Percentiles rank a stretch among this genome's conserved stretches.
Conservation (phyloP, 2,113 vertebrate species). For the Arvicanthis niloticus region DNA sequence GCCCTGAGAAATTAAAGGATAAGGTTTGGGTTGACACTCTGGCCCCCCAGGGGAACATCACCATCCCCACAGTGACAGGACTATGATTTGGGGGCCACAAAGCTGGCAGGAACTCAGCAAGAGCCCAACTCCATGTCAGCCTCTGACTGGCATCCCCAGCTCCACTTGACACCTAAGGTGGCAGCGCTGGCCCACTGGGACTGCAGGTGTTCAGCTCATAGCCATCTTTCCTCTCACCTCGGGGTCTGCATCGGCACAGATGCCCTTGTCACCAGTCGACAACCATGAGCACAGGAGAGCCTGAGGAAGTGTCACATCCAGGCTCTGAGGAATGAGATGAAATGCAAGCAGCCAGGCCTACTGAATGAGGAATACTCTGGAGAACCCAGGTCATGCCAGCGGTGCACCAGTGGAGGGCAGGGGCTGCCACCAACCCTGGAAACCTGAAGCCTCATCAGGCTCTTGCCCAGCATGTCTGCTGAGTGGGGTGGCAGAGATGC, state of each 20-base stretch:
- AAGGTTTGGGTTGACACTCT: not conserved
- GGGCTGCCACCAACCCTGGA: fast-evolving
- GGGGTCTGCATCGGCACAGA: not conserved
- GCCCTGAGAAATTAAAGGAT: not conserved
- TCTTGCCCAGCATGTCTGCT: fast-evolving
- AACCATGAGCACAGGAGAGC: not conserved
- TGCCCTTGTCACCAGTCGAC: not conserved
- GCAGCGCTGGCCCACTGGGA: not conserved
- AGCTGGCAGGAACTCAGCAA: not conserved
- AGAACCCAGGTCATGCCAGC: not conserved
- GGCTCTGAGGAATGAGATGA: not conserved
- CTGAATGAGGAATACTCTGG: not conserved
- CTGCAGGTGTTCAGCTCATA: not conserved
- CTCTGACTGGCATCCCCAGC: fast-evolving
- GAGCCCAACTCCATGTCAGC: not conserved
- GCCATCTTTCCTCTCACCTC: not conserved
- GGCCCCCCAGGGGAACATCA: not conserved
- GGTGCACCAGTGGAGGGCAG: fast-evolving
- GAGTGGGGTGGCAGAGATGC: fast-evolving
- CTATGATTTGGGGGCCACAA: not conserved
- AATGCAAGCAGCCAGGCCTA: too few species aligned
- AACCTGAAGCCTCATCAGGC: not conserved
- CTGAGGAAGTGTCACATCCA: not conserved
- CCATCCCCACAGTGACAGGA: not conserved
- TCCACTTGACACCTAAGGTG: not conserved